phyloP scores from a whole-genome alignment of 2,888 invertebrate genomes.

The Serripes groenlandicus region DNA sequence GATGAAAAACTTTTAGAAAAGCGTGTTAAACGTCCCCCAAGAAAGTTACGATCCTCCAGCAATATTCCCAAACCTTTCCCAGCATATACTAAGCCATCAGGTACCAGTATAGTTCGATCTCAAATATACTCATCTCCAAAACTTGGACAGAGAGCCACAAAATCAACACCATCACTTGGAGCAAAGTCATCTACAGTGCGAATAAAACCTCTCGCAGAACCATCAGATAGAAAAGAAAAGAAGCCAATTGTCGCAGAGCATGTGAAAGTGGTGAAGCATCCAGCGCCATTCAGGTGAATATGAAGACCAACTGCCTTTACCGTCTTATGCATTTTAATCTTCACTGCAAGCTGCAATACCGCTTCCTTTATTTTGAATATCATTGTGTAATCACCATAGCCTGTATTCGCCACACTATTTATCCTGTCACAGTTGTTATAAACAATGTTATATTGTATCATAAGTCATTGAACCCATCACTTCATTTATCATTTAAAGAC shows the following conservation, averaged over 20 bases:
- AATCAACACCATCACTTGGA: slow-evolving; percentile 60
- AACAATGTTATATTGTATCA: no score
- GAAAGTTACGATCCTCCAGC: slow-evolving; percentile 63
- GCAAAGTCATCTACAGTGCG: slow-evolving; percentile 57
- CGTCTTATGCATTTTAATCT: slow-evolving; percentile 12
- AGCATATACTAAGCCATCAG: slow-evolving; percentile 62
- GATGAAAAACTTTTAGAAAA: slow-evolving; percentile 69
- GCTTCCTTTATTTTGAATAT: not conserved
- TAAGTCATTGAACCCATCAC: no score
- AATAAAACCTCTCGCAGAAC: slow-evolving; percentile 51
- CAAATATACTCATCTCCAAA: slow-evolving; percentile 53
- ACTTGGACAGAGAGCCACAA: slow-evolving; percentile 41
- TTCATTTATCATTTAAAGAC: no score
- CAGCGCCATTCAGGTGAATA: slow-evolving; percentile 82
- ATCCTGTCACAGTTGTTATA: no score
- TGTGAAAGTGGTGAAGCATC: slow-evolving; percentile 79
- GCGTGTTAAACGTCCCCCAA: slow-evolving; percentile 66
- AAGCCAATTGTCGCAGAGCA: slow-evolving; percentile 71
- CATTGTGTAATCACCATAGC: slow-evolving; percentile 11
- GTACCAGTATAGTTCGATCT: slow-evolving; percentile 55
- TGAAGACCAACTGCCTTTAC: slow-evolving; percentile 10
- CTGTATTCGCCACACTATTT: slow-evolving; percentile 7
- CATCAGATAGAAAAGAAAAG: slow-evolving; percentile 59
- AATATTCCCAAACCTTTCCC: slow-evolving; percentile 46
- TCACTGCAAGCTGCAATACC: slow-evolving; percentile 17